Evolutionary conservation across 2,113 vertebrate genomes (phyloP).

Genomic region (Dendrocopos noguchii): DNA sequence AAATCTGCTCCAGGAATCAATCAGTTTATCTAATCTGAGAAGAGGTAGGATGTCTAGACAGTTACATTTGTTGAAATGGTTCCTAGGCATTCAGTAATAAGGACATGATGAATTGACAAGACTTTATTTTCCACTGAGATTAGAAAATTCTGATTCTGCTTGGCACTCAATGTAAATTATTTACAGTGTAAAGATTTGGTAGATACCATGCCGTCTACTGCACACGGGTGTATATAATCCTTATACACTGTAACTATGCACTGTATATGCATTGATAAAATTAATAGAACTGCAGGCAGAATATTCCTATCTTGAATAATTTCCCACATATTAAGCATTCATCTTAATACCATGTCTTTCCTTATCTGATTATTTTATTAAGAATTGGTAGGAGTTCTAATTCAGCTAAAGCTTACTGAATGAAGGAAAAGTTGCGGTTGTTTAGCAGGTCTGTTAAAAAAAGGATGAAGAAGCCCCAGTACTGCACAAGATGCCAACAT

Average conservation of each 20-base stretch:
- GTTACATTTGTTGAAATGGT: slow-evolving; percentile 36
- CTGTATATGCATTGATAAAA: background rate
- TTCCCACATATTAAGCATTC: slow-evolving; percentile 57
- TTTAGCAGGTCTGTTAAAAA: slow-evolving; percentile 1
- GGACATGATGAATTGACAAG: slow-evolving; percentile 43
- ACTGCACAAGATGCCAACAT: background rate
- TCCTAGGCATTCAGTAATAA: slow-evolving; percentile 52
- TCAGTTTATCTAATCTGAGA: slow-evolving; percentile 36
- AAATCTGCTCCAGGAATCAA: slow-evolving; percentile 60
- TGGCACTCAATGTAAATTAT: slow-evolving; percentile 57
- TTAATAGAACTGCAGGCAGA: slow-evolving; percentile 50
- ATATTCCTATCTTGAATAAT: slow-evolving; percentile 57
- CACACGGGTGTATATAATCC: slow-evolving; percentile 24
- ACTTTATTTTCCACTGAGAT: slow-evolving; percentile 51
- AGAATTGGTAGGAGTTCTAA: background rate
- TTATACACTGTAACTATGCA: background rate
- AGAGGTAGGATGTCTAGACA: slow-evolving; percentile 35
- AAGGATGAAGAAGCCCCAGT: background rate
- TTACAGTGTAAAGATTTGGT: slow-evolving; percentile 43
- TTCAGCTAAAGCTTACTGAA: slow-evolving; percentile 11
- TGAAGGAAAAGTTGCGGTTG: background rate
- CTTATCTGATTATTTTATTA: slow-evolving; percentile 25
- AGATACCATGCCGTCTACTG: slow-evolving; percentile 3
- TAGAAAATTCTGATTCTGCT: slow-evolving; percentile 47
- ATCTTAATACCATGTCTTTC: slow-evolving; percentile 39